A percentile compares a stretch with the other conserved stretches of the same genome.
These are phyloP conservation scores for Sesia apiformis DNA, from an alignment of 2,888 invertebrate genomes.

Conservation along the genomic window DNA sequence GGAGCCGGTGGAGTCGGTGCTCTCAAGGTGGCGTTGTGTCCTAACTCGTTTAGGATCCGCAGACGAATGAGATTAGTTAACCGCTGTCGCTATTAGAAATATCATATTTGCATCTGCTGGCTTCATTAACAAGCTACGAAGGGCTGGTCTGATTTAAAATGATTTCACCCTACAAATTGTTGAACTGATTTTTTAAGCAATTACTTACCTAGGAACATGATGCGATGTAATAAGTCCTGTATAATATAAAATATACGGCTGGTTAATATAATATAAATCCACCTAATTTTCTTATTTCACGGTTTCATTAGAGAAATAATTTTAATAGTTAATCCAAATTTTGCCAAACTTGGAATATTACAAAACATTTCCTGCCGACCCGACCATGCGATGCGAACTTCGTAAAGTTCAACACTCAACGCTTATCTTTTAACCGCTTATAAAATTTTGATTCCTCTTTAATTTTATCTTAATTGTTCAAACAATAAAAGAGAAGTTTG, in stretches of 20 bases:
- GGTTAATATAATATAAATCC: not conserved
- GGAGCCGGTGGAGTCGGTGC: constrained; percentile 23
- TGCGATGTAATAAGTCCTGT: no score
- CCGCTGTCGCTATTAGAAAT: constrained; percentile 59
- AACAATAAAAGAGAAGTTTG: constrained; percentile 57
- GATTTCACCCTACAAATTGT: not conserved
- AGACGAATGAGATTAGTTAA: constrained; percentile 65
- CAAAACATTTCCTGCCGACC: constrained; percentile 31
- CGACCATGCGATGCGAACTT: constrained; percentile 40
- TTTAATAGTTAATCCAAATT: constrained; percentile 23
- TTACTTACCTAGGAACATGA: no score
- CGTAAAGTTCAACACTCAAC: constrained; percentile 60
- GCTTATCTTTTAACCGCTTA: constrained; percentile 65
- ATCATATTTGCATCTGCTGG: constrained; percentile 61
- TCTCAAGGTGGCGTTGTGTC: constrained; percentile 23
- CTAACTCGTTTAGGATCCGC: constrained; percentile 63
- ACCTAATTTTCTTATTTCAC: constrained; percentile 9
- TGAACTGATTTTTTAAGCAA: not conserved
- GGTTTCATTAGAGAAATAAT: constrained; percentile 21
- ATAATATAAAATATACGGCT: no score
- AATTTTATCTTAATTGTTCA: constrained; percentile 66
- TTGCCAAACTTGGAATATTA: constrained; percentile 27
- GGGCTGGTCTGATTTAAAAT: not conserved
- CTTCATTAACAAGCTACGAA: constrained; percentile 32
- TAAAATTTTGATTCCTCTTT: constrained; percentile 68